Conservation (phyloP, 2,888 invertebrate genomes). For the Plutella xylostella region DNA sequence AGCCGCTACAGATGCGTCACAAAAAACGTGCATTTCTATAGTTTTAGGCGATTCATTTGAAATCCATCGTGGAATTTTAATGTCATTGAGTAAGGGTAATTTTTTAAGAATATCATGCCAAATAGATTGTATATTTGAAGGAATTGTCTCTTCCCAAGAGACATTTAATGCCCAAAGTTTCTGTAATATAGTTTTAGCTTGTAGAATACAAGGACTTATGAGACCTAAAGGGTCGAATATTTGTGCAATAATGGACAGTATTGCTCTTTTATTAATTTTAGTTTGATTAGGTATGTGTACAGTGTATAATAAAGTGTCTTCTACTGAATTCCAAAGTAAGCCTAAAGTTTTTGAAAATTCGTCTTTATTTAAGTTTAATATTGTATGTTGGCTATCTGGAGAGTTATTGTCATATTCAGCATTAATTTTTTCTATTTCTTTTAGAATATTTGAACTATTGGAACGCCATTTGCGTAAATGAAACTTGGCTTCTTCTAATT, state of each 20-base stretch:
- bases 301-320: constrained; percentile 3
- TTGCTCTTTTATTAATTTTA: neutral
- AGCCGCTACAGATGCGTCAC: neutral
- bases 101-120: constrained; percentile 1
- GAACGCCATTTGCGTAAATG: too few species aligned
- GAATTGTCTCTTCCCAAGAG: constrained; percentile 2
- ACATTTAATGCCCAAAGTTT: constrained; percentile 3
- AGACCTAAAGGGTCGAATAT: constrained; percentile 13
- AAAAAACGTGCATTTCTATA: constrained; percentile 2
- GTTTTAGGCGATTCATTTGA: neutral
- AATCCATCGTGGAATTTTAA: neutral
- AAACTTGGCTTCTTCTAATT: too few species aligned
- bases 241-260: constrained; percentile 13
- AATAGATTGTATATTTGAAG: neutral
- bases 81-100: neutral
- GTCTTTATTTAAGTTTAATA: constrained; percentile 6
- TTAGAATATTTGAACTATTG: too few species aligned
- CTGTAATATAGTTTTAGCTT: constrained; percentile 6
- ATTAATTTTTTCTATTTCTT: neutral
- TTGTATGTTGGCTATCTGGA: constrained; percentile 1
- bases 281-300: too few species aligned
- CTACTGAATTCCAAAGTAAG: constrained; percentile 7
- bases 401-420: neutral
- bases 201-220: constrained; percentile 7
- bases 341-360: constrained; percentile 11